Percentiles rank a stretch among this genome's conserved stretches.
phyloP scores from a whole-genome alignment of 1,140 invertebrate species.

The Papilio aristodemus region DNA sequence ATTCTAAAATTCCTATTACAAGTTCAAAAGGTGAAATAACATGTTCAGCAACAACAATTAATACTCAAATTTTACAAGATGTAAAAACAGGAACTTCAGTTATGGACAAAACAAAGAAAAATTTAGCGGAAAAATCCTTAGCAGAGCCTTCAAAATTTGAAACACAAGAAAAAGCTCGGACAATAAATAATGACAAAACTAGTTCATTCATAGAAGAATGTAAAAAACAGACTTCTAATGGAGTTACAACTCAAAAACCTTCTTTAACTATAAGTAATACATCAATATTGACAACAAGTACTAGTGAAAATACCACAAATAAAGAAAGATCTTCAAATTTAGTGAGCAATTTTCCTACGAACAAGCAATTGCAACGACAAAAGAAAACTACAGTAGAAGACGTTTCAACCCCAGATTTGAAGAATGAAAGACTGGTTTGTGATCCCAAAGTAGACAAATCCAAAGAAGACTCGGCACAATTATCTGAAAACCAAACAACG shows the following conservation, averaged over 20 bases:
- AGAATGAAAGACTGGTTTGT: slow-evolving; percentile 26
- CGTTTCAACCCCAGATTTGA: slow-evolving; percentile 28
- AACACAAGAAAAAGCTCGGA: background rate
- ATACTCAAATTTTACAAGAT: background rate
- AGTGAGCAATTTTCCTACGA: slow-evolving; percentile 31
- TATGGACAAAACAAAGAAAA: slow-evolving; percentile 12
- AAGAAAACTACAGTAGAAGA: slow-evolving; percentile 50
- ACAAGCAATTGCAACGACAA: slow-evolving; percentile 59
- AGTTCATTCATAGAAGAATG: background rate
- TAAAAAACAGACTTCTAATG: slow-evolving; percentile 10
- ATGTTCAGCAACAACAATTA: too few species aligned
- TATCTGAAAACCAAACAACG: background rate
- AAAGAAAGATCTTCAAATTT: slow-evolving; percentile 30
- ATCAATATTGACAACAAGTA: background rate
- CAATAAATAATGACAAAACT: slow-evolving; percentile 4
- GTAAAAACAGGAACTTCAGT: background rate
- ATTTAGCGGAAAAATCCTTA: background rate
- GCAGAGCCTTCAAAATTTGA: background rate
- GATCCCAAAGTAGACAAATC: slow-evolving; percentile 22
- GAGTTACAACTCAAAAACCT: background rate
- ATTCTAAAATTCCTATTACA: slow-evolving; percentile 17
- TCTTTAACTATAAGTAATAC: background rate
- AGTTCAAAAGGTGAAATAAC: background rate
- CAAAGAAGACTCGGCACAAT: background rate
- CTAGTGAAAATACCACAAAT: slow-evolving; percentile 10